Conservation (phyloP, 2,888 invertebrate genomes). For the Agrilus biguttatus region DNA sequence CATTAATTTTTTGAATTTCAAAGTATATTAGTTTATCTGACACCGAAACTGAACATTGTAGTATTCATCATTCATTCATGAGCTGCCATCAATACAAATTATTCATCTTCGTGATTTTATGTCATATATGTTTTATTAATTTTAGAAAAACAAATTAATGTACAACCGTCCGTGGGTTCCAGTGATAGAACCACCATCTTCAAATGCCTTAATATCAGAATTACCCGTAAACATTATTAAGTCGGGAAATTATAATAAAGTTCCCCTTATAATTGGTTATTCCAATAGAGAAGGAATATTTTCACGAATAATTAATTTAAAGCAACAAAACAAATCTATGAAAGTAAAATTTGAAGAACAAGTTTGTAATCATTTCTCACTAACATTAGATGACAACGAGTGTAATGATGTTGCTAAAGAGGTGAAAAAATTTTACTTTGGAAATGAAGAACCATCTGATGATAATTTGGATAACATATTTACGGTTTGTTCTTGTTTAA, state of each 20-base stretch:
- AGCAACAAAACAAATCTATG: too few species aligned
- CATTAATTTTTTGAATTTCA: too few species aligned
- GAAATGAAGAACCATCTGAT: slow-evolving; percentile 24
- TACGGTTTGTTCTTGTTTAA: slow-evolving; percentile 7
- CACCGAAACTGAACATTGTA: too few species aligned
- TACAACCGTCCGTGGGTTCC: not conserved
- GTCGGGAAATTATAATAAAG: slow-evolving; percentile 15
- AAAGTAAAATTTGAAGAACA: too few species aligned
- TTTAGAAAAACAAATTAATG: too few species aligned
- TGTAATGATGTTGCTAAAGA: slow-evolving; percentile 21
- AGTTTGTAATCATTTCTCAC: too few species aligned
- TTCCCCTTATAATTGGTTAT: slow-evolving; percentile 10
- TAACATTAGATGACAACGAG: too few species aligned
- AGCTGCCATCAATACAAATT: too few species aligned
- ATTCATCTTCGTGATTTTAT: too few species aligned
- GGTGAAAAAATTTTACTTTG: slow-evolving; percentile 33
- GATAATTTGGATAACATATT: slow-evolving; percentile 27
- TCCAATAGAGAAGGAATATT: slow-evolving; percentile 8
- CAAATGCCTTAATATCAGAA: slow-evolving; percentile 12
- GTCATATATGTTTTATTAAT: too few species aligned
- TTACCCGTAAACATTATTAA: slow-evolving; percentile 20
- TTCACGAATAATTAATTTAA: not conserved
- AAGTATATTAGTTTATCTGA: too few species aligned
- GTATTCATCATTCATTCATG: too few species aligned
- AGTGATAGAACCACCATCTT: slow-evolving; percentile 6